A percentile compares a stretch with the other conserved stretches of the same genome.
These are phyloP conservation scores for Hydrophis major DNA, from an alignment of 2,797 vertebrate genomes.

Conservation along the genomic window DNA sequence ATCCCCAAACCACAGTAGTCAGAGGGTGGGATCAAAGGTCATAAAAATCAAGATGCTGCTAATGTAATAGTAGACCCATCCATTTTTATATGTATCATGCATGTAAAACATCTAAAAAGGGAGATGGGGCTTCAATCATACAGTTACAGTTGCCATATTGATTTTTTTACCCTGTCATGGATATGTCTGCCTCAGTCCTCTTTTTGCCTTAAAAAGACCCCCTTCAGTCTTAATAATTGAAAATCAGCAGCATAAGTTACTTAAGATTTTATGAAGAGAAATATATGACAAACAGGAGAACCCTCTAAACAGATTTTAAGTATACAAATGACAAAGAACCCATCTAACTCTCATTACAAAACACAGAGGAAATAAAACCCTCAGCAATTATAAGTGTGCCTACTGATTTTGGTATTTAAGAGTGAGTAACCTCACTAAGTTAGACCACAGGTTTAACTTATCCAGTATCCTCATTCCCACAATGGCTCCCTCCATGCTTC, in stretches of 20 bases:
- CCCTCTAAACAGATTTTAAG: neutral
- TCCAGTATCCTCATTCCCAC: neutral
- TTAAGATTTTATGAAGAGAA: neutral
- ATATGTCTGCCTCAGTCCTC: neutral
- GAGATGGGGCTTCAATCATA: neutral
- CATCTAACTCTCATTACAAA: neutral
- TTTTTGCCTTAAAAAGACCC: neutral
- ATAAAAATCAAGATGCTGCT: neutral
- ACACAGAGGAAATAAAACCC: neutral
- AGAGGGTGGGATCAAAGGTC: neutral
- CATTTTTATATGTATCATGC: neutral
- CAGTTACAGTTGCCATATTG: neutral
- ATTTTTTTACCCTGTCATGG: neutral
- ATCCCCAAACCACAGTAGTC: neutral
- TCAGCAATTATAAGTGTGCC: neutral
- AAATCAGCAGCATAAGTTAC: neutral
- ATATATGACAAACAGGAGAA: neutral
- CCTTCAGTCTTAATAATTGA: neutral
- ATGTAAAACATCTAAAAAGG: neutral
- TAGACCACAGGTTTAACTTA: neutral
- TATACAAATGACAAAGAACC: neutral
- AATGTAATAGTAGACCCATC: neutral
- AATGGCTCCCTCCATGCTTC: neutral
- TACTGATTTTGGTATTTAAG: neutral
- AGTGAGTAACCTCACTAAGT: neutral